These are phyloP conservation scores for Loris lydekkerianus DNA, from an alignment of 2,797 vertebrate genomes.

Conservation along the genomic window DNA sequence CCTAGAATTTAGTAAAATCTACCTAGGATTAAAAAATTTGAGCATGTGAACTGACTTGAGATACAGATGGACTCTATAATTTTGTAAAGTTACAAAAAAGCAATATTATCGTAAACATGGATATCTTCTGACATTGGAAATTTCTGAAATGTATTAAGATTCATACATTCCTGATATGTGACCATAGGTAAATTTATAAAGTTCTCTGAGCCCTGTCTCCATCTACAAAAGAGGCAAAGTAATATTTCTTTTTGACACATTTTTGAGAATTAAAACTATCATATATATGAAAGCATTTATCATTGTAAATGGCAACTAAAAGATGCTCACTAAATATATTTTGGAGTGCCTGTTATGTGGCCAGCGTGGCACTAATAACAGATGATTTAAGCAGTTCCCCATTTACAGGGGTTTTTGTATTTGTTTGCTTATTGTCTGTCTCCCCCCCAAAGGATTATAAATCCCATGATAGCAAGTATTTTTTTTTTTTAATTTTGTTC, in stretches of 20 bases:
- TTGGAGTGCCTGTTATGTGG: not conserved
- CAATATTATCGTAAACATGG: not conserved
- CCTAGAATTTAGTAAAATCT: constrained; percentile 15
- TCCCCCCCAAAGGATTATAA: not conserved
- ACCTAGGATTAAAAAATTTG: not conserved
- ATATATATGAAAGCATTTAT: not conserved
- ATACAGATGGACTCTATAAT: not conserved
- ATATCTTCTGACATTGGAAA: not conserved
- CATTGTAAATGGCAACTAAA: not conserved
- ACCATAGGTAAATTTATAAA: not conserved
- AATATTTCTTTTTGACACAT: not conserved
- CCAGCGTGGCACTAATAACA: too few relatives aligned
- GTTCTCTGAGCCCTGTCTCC: not conserved
- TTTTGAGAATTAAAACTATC: constrained; percentile 15
- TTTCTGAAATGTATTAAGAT: not conserved
- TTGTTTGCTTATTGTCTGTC: not conserved
- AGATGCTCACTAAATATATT: not conserved
- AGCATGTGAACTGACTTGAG: not conserved
- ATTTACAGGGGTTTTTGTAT: not conserved
- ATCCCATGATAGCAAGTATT: not conserved
- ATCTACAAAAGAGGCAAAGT: not conserved
- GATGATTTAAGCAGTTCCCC: not conserved
- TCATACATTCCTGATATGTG: not conserved
- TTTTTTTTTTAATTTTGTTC: constrained; percentile 13
- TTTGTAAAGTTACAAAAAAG: not conserved